Conservation (phyloP, 2,888 invertebrate genomes). For the Lasioglossum pauxillum region DNA sequence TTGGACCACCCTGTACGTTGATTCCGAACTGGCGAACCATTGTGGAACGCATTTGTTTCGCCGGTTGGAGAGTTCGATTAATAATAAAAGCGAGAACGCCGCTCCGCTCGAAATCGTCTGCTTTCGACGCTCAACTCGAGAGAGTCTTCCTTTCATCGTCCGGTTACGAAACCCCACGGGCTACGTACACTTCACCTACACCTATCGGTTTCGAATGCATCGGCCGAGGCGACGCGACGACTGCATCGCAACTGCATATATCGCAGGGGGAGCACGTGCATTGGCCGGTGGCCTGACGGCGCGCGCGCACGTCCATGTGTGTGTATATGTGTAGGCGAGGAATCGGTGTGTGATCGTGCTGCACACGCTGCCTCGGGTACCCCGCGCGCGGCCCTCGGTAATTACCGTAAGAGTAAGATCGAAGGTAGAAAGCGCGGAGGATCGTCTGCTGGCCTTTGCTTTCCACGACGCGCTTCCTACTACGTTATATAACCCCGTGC, state of each 20-base stretch:
- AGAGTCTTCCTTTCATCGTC: conserved; percentile 53
- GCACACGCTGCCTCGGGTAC: conserved; percentile 32
- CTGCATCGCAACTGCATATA: conserved; percentile 7
- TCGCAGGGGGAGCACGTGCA: conserved; percentile 43
- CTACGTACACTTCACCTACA: conserved; percentile 37
- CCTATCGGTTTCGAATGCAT: conserved; percentile 37
- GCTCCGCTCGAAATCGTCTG: conserved; percentile 49
- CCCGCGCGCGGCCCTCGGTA: conserved; percentile 69
- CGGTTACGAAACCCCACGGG: conserved; percentile 42
- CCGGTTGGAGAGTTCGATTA: conserved; percentile 13
- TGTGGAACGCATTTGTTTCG: background rate
- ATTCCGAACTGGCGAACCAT: background rate
- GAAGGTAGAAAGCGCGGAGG: conserved; percentile 83
- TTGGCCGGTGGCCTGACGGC: background rate
- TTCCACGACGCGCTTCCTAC: conserved; percentile 78
- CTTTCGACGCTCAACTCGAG: conserved; percentile 12
- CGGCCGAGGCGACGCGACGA: conserved; percentile 6
- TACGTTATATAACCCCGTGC: conserved; percentile 77
- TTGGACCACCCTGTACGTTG: background rate
- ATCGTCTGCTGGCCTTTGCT: conserved; percentile 84
- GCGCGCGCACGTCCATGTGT: background rate
- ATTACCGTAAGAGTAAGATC: conserved; percentile 79
- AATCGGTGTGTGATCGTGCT: conserved; percentile 20
- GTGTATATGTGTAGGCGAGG: background rate
- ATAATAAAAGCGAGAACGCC: conserved; percentile 32